Conservation (phyloP, 2,888 invertebrate genomes). For the Idaea straminata region DNA sequence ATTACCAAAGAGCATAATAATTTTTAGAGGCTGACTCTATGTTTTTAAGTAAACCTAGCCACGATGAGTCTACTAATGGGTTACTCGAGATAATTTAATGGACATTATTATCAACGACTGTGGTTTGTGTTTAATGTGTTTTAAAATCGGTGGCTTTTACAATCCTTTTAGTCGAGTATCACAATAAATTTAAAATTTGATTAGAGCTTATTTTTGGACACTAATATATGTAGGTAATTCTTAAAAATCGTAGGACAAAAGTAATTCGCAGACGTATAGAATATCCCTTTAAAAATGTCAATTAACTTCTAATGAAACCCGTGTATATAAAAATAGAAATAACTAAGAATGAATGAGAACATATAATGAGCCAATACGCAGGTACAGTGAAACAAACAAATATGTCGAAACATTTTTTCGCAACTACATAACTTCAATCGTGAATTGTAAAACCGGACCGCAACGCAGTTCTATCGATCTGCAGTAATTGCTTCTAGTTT, state of each 20-base stretch:
- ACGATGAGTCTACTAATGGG: background rate
- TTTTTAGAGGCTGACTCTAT: background rate
- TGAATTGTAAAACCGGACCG: constrained; percentile 27
- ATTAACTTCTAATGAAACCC: background rate
- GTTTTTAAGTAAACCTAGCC: background rate
- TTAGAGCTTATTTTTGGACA: background rate
- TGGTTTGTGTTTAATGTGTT: background rate
- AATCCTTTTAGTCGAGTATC: background rate
- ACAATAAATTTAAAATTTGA: no score
- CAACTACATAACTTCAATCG: constrained; percentile 18
- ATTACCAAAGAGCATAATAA: background rate
- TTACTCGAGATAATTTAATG: background rate
- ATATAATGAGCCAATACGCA: constrained; percentile 5
- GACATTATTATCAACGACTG: background rate
- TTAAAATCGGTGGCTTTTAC: background rate
- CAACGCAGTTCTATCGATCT: constrained; percentile 42
- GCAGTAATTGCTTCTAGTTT: constrained; percentile 46
- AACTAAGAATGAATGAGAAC: background rate
- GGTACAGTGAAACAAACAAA: background rate
- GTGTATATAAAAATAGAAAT: background rate
- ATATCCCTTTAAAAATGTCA: background rate
- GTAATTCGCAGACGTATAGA: background rate
- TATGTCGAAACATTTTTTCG: background rate
- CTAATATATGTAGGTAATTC: no score
- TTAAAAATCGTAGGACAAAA: no score